Conservation (phyloP, 2,888 invertebrate species). For the Cheilosia variabilis region DNA sequence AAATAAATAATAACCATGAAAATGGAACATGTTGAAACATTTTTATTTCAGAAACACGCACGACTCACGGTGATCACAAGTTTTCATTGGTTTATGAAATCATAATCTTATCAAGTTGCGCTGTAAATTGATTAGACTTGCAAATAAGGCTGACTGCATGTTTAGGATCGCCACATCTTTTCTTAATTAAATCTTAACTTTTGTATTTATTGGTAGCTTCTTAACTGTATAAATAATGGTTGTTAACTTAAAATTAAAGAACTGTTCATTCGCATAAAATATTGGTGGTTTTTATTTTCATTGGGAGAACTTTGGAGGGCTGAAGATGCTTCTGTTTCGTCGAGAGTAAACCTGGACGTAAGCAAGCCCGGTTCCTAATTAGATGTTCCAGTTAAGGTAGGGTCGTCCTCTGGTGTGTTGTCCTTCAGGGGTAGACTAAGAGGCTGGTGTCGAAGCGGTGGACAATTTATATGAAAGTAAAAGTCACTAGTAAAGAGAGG, state of each 20-base stretch:
- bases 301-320: no score
- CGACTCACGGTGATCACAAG: not conserved
- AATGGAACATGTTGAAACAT: not conserved
- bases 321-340: no score
- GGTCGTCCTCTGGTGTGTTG: no score
- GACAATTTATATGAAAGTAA: no score
- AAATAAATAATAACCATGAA: slow-evolving; percentile 40
- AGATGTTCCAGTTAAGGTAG: no score
- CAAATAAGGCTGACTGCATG: not conserved
- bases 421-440: no score
- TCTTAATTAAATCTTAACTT: slow-evolving; percentile 3
- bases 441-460: no score
- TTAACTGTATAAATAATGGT: slow-evolving; percentile 30
- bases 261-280: slow-evolving; percentile 10
- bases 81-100: not conserved
- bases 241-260: slow-evolving; percentile 51
- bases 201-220: slow-evolving; percentile 56
- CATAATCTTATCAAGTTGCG: no score
- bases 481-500: no score
- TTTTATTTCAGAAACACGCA: slow-evolving; percentile 12
- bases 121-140: no score
- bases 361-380: no score
- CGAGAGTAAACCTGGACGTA: no score
- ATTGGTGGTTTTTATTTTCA: not conserved
- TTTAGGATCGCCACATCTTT: slow-evolving; percentile 1